Base-by-base conservation (phyloP, 53 echinoderm and acorn worm species). In the Antedon mediterranea region DNA sequence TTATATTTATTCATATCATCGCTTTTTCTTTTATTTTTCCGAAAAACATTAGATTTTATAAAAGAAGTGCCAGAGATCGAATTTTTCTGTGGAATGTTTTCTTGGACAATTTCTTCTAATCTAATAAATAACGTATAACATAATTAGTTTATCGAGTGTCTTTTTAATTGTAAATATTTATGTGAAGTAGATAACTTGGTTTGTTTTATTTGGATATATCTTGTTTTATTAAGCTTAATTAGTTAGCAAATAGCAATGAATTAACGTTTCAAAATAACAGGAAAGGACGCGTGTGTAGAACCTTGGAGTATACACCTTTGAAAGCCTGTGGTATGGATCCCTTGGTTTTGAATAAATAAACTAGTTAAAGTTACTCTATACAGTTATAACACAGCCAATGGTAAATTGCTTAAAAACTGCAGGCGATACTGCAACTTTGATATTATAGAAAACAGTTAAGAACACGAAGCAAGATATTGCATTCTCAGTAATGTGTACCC, bases 101-200 rank as follows among this genome's bases (percentile, higher is more conserved):
- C 4, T 4, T 37, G 11, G 4, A 37, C 11, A 37, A 37, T 4
- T 37, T 37, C 4, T 37, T 6, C 11, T 6, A 37, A 6, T 37
- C 4, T 37, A 37, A 37, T 37, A 37, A 6, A 37, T 11, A 37
- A 4, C 37, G 4, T n/a, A 37, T 11, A 3, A 57, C 57, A 13
- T 57, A 57, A 57, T 18, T 11, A 57, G 9, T 57, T 57, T 23
- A 57, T 57, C 57, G 57, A 6, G 23, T 15, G 9, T 57, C 57
- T 57, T 57, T 57, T 57, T 57, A 57, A 57, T 57, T 57, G 57
- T 57, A 57, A 57, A 57, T 57, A 57, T 57, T 57, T 57, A 57
- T 57, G 57, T 57, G 57, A 23, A 57, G 23, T 57, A 57, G 57
- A 57, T 57, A 57, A 57, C 23, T 57, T 57, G 14, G 57, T 57